Conservation (phyloP, 2,888 invertebrate genomes). For the Lepetodrilus schrolli region DNA sequence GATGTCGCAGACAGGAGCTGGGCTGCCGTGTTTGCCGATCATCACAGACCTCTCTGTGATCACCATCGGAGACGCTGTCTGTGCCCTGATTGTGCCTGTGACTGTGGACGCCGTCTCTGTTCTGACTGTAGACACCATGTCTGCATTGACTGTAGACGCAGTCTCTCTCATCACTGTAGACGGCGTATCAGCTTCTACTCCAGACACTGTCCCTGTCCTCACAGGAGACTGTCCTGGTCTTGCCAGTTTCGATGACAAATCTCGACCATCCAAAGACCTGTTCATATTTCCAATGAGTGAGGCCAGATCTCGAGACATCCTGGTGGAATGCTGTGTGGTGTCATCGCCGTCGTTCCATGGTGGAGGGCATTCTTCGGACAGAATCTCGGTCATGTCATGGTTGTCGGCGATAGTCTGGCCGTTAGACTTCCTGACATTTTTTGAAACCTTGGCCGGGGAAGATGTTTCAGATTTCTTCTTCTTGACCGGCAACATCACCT, state of each 20-base stretch:
- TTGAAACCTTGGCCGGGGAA: neutral
- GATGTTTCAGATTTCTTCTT: neutral
- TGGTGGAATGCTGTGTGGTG: neutral
- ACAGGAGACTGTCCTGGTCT: no score
- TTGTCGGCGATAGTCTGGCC: no score
- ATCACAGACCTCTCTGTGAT: neutral
- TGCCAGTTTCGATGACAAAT: neutral
- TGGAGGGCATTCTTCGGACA: no score
- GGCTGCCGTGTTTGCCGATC: constrained; percentile 4
- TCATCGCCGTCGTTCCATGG: neutral
- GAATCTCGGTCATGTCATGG: no score
- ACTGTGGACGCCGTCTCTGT: neutral
- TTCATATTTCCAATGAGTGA: neutral
- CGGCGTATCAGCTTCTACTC: no score
- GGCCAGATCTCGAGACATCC: neutral
- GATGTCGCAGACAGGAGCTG: neutral
- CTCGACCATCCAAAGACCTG: no score
- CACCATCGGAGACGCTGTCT: neutral
- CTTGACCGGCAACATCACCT: constrained; percentile 8
- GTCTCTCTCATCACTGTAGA: no score
- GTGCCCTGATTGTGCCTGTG: neutral
- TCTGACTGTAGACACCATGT: no score
- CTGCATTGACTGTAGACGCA: no score
- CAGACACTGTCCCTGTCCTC: no score
- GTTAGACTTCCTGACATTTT: no score